Conservation (phyloP, 2,888 invertebrate species). For the Drosophila paucipuncta region DNA sequence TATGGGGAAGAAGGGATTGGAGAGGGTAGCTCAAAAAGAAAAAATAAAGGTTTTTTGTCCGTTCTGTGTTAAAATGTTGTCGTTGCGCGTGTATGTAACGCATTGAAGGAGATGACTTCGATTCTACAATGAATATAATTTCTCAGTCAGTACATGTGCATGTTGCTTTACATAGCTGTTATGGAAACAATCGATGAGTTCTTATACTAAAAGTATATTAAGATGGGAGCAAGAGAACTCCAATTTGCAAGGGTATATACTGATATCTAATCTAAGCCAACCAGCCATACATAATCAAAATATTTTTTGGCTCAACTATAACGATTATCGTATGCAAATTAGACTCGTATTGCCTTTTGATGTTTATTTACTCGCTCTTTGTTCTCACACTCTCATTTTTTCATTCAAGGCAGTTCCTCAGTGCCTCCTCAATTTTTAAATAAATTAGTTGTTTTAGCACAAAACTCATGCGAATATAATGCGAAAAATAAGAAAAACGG, state of each 20-base stretch:
- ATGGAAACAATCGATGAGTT: too few relatives aligned
- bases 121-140: neutral
- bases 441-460: slow-evolving; percentile 48
- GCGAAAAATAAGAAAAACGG: slow-evolving; percentile 13
- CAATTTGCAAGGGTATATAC: neutral
- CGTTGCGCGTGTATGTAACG: neutral
- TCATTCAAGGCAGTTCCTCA: neutral
- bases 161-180: neutral
- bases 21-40: neutral
- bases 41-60: neutral
- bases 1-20: neutral
- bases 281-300: neutral
- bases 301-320: neutral
- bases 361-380: neutral
- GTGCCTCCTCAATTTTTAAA: slow-evolving; percentile 21
- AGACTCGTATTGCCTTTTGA: neutral
- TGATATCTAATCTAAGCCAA: neutral
- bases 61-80: neutral
- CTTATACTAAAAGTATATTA: neutral
- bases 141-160: neutral
- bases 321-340: neutral
- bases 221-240: neutral
- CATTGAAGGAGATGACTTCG: neutral
- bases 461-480: slow-evolving; percentile 3
- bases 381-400: neutral